These are phyloP conservation scores for Calcarius ornatus DNA, from an alignment of 2,113 vertebrate genomes.

Conservation along the genomic window DNA sequence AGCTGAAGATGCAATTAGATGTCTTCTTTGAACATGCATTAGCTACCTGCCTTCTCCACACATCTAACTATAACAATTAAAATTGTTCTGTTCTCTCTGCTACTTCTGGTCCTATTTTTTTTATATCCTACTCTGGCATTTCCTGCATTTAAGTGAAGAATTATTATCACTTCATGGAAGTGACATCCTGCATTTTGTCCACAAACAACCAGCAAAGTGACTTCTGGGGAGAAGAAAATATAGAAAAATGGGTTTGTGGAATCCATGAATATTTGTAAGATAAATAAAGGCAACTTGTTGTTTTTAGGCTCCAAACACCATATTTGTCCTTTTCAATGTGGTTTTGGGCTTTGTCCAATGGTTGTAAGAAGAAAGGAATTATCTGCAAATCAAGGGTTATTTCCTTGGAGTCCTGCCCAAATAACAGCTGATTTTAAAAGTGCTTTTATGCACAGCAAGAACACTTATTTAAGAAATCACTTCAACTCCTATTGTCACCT, in stretches of 20 bases:
- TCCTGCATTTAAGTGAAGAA: background rate
- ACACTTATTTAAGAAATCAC: background rate
- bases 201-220: background rate
- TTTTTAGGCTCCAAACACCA: background rate
- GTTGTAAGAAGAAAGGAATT: background rate
- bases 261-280: background rate
- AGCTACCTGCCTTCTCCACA: slow-evolving; percentile 45
- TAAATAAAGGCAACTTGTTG: background rate
- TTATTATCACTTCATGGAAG: background rate
- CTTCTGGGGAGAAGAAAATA: background rate
- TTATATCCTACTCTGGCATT: background rate
- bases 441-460: background rate
- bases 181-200: background rate
- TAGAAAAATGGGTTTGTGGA: background rate
- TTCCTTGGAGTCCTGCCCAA: background rate
- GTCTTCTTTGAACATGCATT: slow-evolving; percentile 71
- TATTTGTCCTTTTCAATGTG: background rate
- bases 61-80: background rate
- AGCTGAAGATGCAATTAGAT: slow-evolving; percentile 59
- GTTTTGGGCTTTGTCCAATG: background rate
- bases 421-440: background rate
- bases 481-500: background rate
- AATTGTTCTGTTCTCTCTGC: background rate
- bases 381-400: background rate
- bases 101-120: background rate